These are phyloP conservation scores for Torymus texanus DNA, from an alignment of 2,888 invertebrate genomes.

Conservation along the genomic window DNA sequence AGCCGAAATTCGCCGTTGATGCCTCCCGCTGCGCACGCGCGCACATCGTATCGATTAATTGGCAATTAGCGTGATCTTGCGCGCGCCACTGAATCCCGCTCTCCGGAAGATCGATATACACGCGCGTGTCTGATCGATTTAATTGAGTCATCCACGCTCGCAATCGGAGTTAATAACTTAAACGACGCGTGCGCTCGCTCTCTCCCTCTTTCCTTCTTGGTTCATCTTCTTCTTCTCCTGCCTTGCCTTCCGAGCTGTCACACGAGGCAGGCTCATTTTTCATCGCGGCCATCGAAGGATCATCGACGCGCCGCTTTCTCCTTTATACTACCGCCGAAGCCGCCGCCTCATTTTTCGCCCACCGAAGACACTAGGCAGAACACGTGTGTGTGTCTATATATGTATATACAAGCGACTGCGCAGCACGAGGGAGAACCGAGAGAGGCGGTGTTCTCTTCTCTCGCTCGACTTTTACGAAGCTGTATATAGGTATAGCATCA, in stretches of 20 bases:
- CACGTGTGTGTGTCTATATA: too few species aligned
- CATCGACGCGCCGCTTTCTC: neutral
- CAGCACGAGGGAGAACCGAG: too few species aligned
- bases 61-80: neutral
- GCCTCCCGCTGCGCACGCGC: neutral
- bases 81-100: too few species aligned
- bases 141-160: conserved; percentile 13
- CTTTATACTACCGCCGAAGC: neutral
- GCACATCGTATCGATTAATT: conserved; percentile 15
- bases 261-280: too few species aligned
- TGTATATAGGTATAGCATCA: too few species aligned
- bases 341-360: neutral
- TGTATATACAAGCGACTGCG: too few species aligned
- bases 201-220: neutral
- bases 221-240: too few species aligned
- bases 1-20: neutral
- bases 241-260: neutral
- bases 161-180: conserved; percentile 12
- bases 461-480: conserved; percentile 2
- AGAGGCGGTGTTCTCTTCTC: neutral
- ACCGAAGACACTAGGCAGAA: too few species aligned
- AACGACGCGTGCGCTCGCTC: too few species aligned
- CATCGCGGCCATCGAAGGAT: too few species aligned
- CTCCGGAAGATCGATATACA: too few species aligned
- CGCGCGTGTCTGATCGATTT: neutral